phyloP scores from a whole-genome alignment of 1,140 invertebrate species.

The Lordiphosa mommai region DNA sequence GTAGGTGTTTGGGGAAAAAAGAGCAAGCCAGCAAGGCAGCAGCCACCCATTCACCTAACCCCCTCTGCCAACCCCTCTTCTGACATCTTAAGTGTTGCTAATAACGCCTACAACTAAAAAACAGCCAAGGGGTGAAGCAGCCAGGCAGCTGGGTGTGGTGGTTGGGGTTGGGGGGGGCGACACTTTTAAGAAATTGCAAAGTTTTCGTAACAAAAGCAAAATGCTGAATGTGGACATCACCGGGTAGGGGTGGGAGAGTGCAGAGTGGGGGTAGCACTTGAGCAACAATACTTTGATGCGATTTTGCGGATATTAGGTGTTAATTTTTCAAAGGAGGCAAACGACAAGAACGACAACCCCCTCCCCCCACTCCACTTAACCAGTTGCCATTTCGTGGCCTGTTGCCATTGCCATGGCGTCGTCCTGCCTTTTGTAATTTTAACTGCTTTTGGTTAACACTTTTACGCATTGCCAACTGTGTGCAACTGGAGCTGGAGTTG shows the following conservation, averaged over 20 bases:
- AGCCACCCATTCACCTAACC: no score
- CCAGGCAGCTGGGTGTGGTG: neutral
- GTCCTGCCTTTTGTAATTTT: constrained; percentile 70
- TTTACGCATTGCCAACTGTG: constrained; percentile 72
- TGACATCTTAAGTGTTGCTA: constrained; percentile 65
- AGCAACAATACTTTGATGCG: constrained; percentile 73
- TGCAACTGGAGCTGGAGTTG: constrained; percentile 3
- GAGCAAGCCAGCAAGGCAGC: neutral
- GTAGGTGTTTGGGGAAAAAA: constrained; percentile 17
- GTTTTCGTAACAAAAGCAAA: constrained; percentile 63
- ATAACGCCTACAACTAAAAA: constrained; percentile 72
- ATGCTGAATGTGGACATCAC: neutral
- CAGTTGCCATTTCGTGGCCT: constrained; percentile 8
- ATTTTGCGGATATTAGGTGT: constrained; percentile 77
- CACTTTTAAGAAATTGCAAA: constrained; percentile 77
- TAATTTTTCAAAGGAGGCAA: constrained; percentile 69
- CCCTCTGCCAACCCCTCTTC: neutral
- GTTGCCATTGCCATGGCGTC: constrained; percentile 59
- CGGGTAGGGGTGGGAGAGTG: neutral
- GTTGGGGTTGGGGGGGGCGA: constrained; percentile 9
- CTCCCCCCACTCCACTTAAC: neutral
- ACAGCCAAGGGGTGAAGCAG: constrained; percentile 40
- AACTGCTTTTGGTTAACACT: constrained; percentile 77
- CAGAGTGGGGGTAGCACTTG: neutral
- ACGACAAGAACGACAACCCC: constrained; percentile 29